These are phyloP conservation scores for Hippocampus kuda DNA, from an alignment of 2,797 vertebrate species.

Conservation along the genomic window DNA sequence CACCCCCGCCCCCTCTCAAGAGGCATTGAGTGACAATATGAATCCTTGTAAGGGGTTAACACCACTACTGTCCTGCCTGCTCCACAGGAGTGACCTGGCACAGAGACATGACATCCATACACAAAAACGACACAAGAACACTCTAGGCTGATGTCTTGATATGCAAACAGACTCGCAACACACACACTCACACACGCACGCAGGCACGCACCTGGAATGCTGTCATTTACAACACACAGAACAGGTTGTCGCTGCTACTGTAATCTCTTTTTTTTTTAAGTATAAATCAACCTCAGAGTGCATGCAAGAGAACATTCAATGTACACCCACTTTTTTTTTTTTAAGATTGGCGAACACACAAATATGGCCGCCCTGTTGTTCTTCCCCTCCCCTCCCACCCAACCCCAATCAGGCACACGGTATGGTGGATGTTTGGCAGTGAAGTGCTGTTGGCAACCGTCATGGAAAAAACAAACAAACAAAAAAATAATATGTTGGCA, in stretches of 20 bases:
- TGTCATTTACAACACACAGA: conserved; percentile 22
- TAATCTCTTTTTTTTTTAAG: conserved; percentile 19
- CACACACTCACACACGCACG: not conserved
- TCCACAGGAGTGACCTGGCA: conserved; percentile 37
- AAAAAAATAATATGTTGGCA: conserved; percentile 47
- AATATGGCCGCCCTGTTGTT: conserved; percentile 1
- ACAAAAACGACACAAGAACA: conserved; percentile 41
- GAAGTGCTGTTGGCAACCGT: conserved; percentile 66
- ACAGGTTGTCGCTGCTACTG: conserved; percentile 50
- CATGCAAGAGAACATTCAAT: conserved; percentile 55
- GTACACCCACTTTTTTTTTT: conserved; percentile 33
- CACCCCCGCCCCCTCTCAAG: not conserved
- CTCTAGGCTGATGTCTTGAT: conserved; percentile 44
- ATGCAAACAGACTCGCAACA: conserved; percentile 9
- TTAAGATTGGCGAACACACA: not conserved
- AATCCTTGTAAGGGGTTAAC: not conserved
- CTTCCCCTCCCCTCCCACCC: not conserved
- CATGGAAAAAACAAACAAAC: conserved; percentile 46
- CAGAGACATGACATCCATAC: conserved; percentile 15
- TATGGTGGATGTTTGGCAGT: conserved; percentile 68
- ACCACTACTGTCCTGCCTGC: conserved; percentile 24
- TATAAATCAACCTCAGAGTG: conserved; percentile 39
- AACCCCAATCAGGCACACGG: conserved; percentile 58
- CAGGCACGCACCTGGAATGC: not conserved
- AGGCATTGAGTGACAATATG: conserved; percentile 35